phyloP scores from a whole-genome alignment of 2,797 vertebrate species.

The Silurus lanzhouensis region DNA sequence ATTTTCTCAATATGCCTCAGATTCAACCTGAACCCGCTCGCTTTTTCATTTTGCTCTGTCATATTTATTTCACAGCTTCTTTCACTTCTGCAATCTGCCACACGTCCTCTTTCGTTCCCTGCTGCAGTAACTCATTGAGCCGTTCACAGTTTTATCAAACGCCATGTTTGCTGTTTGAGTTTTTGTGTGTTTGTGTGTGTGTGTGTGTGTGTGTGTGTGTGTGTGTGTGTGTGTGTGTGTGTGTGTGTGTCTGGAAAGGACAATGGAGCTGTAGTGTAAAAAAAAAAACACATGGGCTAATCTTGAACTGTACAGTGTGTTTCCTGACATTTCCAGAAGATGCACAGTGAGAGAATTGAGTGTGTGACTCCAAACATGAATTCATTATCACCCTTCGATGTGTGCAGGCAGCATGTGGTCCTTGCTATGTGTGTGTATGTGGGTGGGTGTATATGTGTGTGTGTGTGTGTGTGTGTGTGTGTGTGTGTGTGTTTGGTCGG shows the following conservation, averaged over 20 bases:
- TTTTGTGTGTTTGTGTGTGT: not conserved
- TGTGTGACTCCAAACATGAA: slow-evolving; percentile 63
- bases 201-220: not conserved
- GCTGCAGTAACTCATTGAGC: not conserved
- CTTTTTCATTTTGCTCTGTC: slow-evolving; percentile 7
- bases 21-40: slow-evolving; percentile 18
- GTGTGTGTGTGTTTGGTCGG: slow-evolving; percentile 14
- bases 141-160: slow-evolving; percentile 32
- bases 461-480: slow-evolving; percentile 42
- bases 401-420: slow-evolving; percentile 51
- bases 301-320: slow-evolving; percentile 52
- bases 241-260: slow-evolving; percentile 23
- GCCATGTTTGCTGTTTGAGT: not conserved
- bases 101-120: not conserved
- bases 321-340: slow-evolving; percentile 56
- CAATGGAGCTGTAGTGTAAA: slow-evolving; percentile 30
- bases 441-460: slow-evolving; percentile 33
- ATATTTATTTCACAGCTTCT: slow-evolving; percentile 30
- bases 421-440: slow-evolving; percentile 34
- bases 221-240: not conserved
- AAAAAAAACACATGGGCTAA: slow-evolving; percentile 27
- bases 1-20: not conserved
- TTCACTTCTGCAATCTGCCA: slow-evolving; percentile 18
- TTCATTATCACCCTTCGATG: slow-evolving; percentile 68
- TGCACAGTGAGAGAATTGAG: slow-evolving; percentile 43